A percentile compares a stretch with the other conserved stretches of the same genome.
Conservation (phyloP, 2,113 vertebrate species). For the Coryphaenoides rupestris region DNA sequence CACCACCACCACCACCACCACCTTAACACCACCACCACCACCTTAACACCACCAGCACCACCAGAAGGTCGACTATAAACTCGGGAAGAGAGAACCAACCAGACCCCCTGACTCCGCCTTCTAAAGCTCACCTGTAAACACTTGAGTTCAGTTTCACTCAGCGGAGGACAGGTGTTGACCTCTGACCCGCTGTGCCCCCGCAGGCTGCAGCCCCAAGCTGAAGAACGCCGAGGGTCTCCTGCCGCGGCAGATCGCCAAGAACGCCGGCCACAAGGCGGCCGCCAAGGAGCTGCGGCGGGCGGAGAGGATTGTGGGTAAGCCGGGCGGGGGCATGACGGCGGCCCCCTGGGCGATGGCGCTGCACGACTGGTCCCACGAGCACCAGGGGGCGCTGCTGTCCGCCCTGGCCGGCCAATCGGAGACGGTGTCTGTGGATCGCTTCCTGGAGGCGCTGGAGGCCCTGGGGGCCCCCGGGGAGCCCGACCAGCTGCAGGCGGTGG, state of each 20-base stretch:
- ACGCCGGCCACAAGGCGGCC: constrained; percentile 75
- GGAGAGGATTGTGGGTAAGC: constrained; percentile 70
- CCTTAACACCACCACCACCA: too few species aligned
- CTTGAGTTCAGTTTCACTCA: too few species aligned
- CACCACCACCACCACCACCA: too few species aligned
- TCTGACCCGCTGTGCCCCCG: constrained; percentile 11
- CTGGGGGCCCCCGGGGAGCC: constrained; percentile 55
- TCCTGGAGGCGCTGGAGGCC: constrained; percentile 70
- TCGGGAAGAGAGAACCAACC: too few species aligned
- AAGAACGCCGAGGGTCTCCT: constrained; percentile 76
- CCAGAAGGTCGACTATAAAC: too few species aligned
- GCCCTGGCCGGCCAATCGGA: constrained; percentile 55
- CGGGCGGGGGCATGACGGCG: constrained; percentile 51
- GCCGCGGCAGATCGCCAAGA: constrained; percentile 79
- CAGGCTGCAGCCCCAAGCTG: constrained; percentile 87
- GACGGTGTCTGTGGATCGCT: constrained; percentile 61
- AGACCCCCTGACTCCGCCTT: too few species aligned
- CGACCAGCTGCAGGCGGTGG: constrained; percentile 60
- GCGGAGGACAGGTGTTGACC: too few species aligned
- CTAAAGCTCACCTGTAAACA: too few species aligned
- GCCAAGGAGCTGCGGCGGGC: constrained; percentile 75
- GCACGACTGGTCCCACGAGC: constrained; percentile 86
- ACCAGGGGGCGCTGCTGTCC: constrained; percentile 65
- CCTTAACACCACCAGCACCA: too few species aligned
- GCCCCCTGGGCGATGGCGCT: constrained; percentile 78